Base-by-base conservation (phyloP, 2,113 vertebrate genomes). In the Prionailurus viverrinus region DNA sequence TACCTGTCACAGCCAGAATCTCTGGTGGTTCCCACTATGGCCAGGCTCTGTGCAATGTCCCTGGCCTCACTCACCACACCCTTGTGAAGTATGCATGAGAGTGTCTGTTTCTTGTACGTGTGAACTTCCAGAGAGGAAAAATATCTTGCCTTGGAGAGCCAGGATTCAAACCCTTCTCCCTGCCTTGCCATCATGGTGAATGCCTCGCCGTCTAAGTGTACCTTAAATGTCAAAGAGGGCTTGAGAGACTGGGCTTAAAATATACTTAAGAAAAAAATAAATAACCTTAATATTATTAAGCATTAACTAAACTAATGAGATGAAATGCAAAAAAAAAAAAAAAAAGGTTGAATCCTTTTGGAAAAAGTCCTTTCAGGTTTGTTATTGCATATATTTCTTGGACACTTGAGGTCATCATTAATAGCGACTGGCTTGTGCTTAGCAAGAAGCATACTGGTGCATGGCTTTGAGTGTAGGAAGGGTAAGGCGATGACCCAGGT, bases 281-380 rank as follows among this genome's bases (percentile, higher is more conserved):
- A 58, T 7, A 55, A n/a, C 15, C 31, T 71, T 93, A 29, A 74
- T 80, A 69, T 78, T 73, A 33, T 51, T 78, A 85, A 96, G 51
- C 89, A 93, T 18, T 39, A 94, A 65, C 81, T 53, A 78, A 97
- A 87, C 25, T 66, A 94, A 63, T 95, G 16, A 68, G 27, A 81
- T 61, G 66, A 96, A 91, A n/a, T 61, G 3, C 45, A 91, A 7
- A 61, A 48, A 65, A 48, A 82, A 45, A 90, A 39, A 63, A 88
- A 85, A 16, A 13, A 41, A 41, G 39, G 36, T 45, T 39, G 18
- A 94, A 15, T 69, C 66, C 55, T 16, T 80, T 87, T 85, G 45
- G 71, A 81, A 94, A 76, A 74, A 66, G 29, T 31, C 41, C 63
- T 84, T 86, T 51, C 25, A 4, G 27, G 21, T 81, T n/a, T 39